Conservation (phyloP, 2,797 vertebrate genomes). For the Phrynocephalus forsythii region DNA sequence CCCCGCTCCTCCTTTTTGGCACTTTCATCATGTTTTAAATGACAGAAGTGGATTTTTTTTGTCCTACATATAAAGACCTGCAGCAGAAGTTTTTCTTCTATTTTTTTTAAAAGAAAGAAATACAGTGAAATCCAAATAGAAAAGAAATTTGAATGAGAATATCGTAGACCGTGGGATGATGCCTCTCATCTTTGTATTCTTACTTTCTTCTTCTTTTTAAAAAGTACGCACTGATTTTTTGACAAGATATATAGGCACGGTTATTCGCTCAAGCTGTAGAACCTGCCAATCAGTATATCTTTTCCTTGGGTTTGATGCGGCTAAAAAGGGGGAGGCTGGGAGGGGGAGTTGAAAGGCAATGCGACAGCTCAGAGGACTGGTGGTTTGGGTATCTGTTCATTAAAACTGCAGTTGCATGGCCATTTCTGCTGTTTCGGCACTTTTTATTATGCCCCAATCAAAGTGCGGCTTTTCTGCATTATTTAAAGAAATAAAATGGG, state of each 20-base stretch:
- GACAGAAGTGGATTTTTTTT: constrained; percentile 75
- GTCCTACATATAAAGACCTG: constrained; percentile 77
- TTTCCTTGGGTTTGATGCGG: constrained; percentile 70
- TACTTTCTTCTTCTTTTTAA: constrained; percentile 73
- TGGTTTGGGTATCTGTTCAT: constrained; percentile 68
- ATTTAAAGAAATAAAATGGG: constrained; percentile 61
- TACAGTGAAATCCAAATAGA: constrained; percentile 77
- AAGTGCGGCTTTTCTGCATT: constrained; percentile 41
- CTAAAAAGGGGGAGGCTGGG: constrained; percentile 59
- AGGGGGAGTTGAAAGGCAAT: constrained; percentile 61
- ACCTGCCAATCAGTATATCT: constrained; percentile 71
- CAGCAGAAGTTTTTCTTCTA: constrained; percentile 63
- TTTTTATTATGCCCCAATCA: constrained; percentile 68
- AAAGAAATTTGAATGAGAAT: constrained; percentile 75
- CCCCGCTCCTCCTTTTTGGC: constrained; percentile 54
- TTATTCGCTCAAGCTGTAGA: constrained; percentile 67
- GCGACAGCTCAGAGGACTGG: constrained; percentile 46
- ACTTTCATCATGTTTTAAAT: constrained; percentile 78
- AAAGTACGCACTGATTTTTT: constrained; percentile 73
- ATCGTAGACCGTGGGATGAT: constrained; percentile 68
- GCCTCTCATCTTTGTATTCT: constrained; percentile 74
- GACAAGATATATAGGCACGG: constrained; percentile 74
- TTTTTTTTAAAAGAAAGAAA: constrained; percentile 71
- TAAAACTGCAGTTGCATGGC: constrained; percentile 63
- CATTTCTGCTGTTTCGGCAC: constrained; percentile 65